These are phyloP conservation scores for Tachina grossa DNA, from an alignment of 2,888 invertebrate genomes.

Conservation along the genomic window DNA sequence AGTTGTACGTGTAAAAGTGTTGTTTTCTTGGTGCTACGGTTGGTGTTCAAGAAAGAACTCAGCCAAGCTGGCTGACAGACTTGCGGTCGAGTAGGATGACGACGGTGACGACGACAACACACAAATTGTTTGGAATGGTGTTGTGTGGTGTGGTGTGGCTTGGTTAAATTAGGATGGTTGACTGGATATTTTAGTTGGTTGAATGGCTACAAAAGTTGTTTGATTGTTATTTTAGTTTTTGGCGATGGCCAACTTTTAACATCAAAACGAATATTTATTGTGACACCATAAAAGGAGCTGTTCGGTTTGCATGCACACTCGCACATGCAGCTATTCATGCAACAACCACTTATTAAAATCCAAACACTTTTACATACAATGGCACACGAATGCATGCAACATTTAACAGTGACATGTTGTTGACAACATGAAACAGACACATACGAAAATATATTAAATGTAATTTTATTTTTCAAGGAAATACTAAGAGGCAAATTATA, in stretches of 20 bases:
- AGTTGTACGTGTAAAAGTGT: conserved; percentile 25
- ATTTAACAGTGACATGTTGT: conserved; percentile 63
- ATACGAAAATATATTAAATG: conserved; percentile 21
- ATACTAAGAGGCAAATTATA: conserved; percentile 28
- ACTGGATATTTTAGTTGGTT: conserved; percentile 51
- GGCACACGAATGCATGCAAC: conserved; percentile 8
- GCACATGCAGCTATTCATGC: conserved; percentile 34
- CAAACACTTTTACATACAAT: conserved; percentile 56
- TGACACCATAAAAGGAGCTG: conserved; percentile 68
- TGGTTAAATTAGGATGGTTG: conserved; percentile 65
- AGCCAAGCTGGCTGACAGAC: conserved; percentile 62
- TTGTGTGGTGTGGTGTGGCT: conserved; percentile 26
- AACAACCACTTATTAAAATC: conserved; percentile 39
- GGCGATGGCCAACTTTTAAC: conserved; percentile 67
- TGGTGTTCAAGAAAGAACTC: conserved; percentile 14
- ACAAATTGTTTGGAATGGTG: conserved; percentile 27
- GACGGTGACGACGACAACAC: conserved; percentile 30
- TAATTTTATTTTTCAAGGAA: neutral
- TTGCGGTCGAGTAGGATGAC: conserved; percentile 53
- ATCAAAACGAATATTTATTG: conserved; percentile 68
- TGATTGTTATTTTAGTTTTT: conserved; percentile 52
- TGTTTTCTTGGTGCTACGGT: neutral
- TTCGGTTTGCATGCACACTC: conserved; percentile 59
- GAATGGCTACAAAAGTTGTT: conserved; percentile 46
- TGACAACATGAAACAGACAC: conserved; percentile 54